Evolutionary conservation across 2,113 vertebrate genomes (phyloP).

Genomic region (Leptobrachium ailaonicum): DNA sequence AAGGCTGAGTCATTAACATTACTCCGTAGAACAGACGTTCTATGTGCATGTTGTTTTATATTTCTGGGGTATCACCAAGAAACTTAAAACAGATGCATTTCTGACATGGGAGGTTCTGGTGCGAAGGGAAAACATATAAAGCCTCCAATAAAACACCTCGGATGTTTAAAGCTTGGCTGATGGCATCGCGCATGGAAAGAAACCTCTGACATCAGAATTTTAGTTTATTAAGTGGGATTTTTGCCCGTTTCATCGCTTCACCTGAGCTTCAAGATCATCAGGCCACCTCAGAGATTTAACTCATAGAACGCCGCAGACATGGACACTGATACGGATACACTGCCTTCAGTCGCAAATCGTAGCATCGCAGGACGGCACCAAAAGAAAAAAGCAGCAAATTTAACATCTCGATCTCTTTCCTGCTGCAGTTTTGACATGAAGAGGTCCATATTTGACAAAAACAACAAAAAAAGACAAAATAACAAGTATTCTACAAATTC

Average conservation of each 20-base stretch:
- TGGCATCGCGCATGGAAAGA: constrained; percentile 61
- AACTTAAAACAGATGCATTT: constrained; percentile 70
- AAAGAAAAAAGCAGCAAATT: too few species aligned
- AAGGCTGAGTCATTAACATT: constrained; percentile 69
- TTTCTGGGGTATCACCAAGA: constrained; percentile 61
- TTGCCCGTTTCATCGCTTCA: constrained; percentile 9
- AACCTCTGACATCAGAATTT: constrained; percentile 21
- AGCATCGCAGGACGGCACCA: too few species aligned
- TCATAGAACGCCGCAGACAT: too few species aligned
- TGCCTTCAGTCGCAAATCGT: too few species aligned
- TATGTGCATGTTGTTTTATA: constrained; percentile 58
- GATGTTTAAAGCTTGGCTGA: constrained; percentile 73
- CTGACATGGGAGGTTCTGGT: constrained; percentile 56
- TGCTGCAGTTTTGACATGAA: too few species aligned
- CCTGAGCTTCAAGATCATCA: constrained; percentile 5
- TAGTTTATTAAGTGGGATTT: constrained; percentile 32
- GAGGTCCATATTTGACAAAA: too few species aligned
- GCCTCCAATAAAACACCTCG: constrained; percentile 72
- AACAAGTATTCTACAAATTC: too few species aligned
- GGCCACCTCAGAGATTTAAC: constrained; percentile 13
- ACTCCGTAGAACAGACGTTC: constrained; percentile 54
- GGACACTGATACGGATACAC: too few species aligned
- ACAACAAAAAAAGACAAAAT: too few species aligned
- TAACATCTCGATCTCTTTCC: too few species aligned
- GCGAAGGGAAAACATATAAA: constrained; percentile 57